phyloP scores from a whole-genome alignment of 1,140 invertebrate genomes.

The Sinella curviseta region DNA sequence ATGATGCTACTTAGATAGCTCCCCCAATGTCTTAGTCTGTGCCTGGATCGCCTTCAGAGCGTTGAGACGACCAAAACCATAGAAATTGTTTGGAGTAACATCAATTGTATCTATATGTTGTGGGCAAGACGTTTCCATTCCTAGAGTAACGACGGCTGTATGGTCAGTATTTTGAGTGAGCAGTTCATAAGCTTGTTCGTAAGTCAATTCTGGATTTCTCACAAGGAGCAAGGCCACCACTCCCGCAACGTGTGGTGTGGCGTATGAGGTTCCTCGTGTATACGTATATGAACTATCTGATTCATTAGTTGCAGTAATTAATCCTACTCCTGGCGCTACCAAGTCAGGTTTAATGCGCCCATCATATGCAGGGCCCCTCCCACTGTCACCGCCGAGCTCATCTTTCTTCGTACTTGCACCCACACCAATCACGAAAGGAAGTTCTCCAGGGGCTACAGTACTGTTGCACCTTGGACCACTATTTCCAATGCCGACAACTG shows the following conservation, averaged over 20 bases:
- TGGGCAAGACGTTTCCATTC: background rate
- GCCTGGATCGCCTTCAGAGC: background rate
- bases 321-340: constrained; percentile 8
- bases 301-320: background rate
- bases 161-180: background rate
- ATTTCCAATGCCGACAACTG: constrained; percentile 17
- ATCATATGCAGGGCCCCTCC: constrained; percentile 8
- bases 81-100: background rate
- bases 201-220: background rate
- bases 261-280: background rate
- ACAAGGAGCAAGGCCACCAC: background rate
- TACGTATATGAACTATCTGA: background rate
- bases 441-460: constrained; percentile 24
- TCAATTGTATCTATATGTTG: background rate
- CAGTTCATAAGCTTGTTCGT: background rate
- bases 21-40: background rate
- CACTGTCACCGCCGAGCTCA: background rate
- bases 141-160: background rate
- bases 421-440: constrained; percentile 31
- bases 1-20: too few species aligned
- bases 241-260: background rate
- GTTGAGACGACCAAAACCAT: background rate
- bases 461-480: background rate
- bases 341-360: constrained; percentile 29
- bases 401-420: constrained; percentile 13